Percentiles rank a stretch among this genome's conserved stretches.
phyloP scores from a whole-genome alignment of 2,113 vertebrate genomes.

The Callithrix jacchus region DNA sequence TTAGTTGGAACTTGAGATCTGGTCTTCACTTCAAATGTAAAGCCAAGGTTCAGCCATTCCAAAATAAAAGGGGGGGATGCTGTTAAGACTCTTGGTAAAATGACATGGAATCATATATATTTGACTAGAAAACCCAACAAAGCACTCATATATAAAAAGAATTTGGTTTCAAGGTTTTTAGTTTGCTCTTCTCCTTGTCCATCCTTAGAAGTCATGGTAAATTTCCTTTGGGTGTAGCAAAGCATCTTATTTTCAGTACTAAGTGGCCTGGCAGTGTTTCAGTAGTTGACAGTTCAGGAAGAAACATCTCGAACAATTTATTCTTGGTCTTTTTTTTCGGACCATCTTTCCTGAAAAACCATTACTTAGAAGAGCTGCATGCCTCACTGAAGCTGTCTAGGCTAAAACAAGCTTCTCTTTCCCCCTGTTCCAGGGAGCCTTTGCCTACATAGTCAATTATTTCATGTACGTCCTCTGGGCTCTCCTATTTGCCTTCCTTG shows the following conservation, averaged over 20 bases:
- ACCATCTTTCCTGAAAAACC: neutral
- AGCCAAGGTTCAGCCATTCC: neutral
- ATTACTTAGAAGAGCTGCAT: neutral
- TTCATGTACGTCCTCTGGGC: conserved; percentile 95
- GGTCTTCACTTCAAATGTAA: neutral
- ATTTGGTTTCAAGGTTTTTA: neutral
- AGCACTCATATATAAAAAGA: neutral
- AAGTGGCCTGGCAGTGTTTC: neutral
- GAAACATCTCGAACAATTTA: conserved; percentile 35
- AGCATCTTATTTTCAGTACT: conserved; percentile 24
- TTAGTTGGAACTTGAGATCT: neutral
- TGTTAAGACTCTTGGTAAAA: conserved; percentile 7
- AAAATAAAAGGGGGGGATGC: neutral
- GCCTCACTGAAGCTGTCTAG: neutral
- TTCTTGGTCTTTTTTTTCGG: conserved; percentile 35
- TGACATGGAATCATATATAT: neutral
- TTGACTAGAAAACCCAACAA: conserved; percentile 22
- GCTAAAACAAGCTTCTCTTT: neutral
- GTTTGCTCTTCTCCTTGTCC: neutral
- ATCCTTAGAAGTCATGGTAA: neutral
- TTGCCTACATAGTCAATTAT: conserved; percentile 93
- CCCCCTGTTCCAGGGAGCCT: conserved; percentile 86
- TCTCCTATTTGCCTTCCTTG: conserved; percentile 93
- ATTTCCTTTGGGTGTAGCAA: neutral
- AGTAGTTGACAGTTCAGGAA: conserved; percentile 11